Conservation (phyloP, 2,797 vertebrate genomes). For the Hirundo rustica region DNA sequence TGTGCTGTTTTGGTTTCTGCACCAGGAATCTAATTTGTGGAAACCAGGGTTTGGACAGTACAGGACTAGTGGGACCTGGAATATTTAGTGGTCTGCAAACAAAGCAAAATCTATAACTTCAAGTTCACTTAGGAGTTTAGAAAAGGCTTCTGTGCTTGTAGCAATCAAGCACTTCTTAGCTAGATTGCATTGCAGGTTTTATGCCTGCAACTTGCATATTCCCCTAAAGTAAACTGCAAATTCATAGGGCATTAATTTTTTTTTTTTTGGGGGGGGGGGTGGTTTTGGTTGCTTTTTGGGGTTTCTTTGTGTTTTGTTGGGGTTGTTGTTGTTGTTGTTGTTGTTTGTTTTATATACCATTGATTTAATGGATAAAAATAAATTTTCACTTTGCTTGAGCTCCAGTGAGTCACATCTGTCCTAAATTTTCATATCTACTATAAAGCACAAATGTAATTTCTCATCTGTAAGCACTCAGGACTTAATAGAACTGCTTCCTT, state of each 20-base stretch:
- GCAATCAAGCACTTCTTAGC: neutral
- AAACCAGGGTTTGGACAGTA: neutral
- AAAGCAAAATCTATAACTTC: neutral
- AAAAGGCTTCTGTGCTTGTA: neutral
- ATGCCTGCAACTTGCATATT: neutral
- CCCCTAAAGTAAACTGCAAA: neutral
- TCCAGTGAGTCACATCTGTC: neutral
- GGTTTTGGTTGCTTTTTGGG: too few species aligned
- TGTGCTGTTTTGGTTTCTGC: neutral
- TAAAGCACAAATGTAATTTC: neutral
- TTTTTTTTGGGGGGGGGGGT: too few species aligned
- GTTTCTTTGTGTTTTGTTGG: too few species aligned
- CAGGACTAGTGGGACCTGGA: neutral
- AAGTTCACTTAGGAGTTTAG: neutral
- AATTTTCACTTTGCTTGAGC: neutral
- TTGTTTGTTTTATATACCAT: neutral
- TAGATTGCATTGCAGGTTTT: neutral
- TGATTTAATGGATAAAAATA: neutral
- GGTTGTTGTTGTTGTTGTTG: too few species aligned
- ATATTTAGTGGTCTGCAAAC: conserved; percentile 14
- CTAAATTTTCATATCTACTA: neutral
- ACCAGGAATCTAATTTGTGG: neutral
- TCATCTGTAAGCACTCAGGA: neutral
- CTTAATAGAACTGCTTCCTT: neutral
- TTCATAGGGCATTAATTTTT: neutral